phyloP scores from a whole-genome alignment of 2,797 vertebrate genomes.

The Sandelia bainsii region DNA sequence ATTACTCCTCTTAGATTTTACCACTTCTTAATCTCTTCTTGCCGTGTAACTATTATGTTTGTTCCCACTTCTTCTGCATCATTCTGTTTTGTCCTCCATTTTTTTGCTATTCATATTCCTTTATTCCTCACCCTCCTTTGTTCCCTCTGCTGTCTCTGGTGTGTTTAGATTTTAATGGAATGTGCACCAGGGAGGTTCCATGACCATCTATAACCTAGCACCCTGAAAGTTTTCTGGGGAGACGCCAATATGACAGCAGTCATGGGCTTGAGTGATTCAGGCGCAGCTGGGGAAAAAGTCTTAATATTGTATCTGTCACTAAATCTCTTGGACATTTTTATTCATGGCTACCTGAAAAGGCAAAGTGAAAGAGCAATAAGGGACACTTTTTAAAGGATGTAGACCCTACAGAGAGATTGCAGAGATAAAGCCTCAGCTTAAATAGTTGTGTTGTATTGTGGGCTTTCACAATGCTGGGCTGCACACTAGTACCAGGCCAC shows the following conservation, averaged over 20 bases:
- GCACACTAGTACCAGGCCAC: neutral
- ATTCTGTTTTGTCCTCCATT: neutral
- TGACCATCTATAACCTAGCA: slow-evolving; percentile 61
- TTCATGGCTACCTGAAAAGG: slow-evolving; percentile 21
- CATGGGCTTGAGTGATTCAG: slow-evolving; percentile 49
- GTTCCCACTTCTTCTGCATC: neutral
- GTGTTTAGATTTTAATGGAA: slow-evolving; percentile 75
- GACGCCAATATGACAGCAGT: slow-evolving; percentile 37
- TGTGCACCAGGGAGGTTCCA: slow-evolving; percentile 61
- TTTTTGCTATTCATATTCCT: neutral
- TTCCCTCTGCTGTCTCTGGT: slow-evolving; percentile 39
- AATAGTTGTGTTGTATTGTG: neutral
- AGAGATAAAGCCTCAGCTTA: neutral
- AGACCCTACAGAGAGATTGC: neutral
- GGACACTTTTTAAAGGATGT: neutral
- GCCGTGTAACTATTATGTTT: neutral
- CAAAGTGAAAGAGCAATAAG: slow-evolving; percentile 6
- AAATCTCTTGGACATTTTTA: slow-evolving; percentile 17
- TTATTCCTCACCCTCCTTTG: slow-evolving; percentile 1
- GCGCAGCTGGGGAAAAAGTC: slow-evolving; percentile 11
- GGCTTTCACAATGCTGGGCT: neutral
- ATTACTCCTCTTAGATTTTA: slow-evolving; percentile 9
- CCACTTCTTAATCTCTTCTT: neutral
- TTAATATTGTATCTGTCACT: slow-evolving; percentile 44
- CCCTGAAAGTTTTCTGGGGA: slow-evolving; percentile 57